Base-by-base conservation (phyloP, 1,140 invertebrate genomes). In the Aphelenchoides besseyi region DNA sequence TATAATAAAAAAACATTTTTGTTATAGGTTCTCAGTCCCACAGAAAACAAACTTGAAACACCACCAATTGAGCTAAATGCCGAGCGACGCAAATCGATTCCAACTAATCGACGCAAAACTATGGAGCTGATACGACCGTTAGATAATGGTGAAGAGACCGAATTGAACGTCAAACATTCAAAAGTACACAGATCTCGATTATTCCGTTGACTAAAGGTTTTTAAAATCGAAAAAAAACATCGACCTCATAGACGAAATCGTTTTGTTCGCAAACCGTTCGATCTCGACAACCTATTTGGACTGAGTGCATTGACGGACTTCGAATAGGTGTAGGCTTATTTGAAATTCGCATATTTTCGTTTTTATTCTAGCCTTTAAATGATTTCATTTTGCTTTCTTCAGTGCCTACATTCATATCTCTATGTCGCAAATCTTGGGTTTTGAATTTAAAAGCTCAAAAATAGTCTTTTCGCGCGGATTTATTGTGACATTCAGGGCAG, bases 261-360 rank as follows among this genome's bases (percentile, higher is more conserved):
- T 1, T 78, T 81, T 48, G 74, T 57, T 16, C 18, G 78, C 48
- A 63, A 74, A 26, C 71, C 78, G 0, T 71, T 73, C 29, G 76
- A 78, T 61, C 77, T 78, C 33, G 76, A 78, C 62, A 74, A 70
- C 3, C 66, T 78, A 18, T 30, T 78, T 52, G 76, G 76, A 2
- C 77, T 67, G 78, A 68, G 16, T 23, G 61, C n/a, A 9, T 75
- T 67, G 33, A 62, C 68, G 23, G 70, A 79, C 36, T 76, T 76
- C 57, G 76, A 78, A n/a, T 68, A 79, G 74, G 76, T 78, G n/a
- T 57, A 57, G 28, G 23, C 5, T 5, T 57, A 9, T 57, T n/a
- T n/a, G n/a, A n/a, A n/a, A n/a, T n/a, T n/a, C n/a, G n/a, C 23
- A 18, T 57, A 18, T 57, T 18, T 57, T 28, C 5, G 23, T 18